Evolutionary conservation across 1,140 invertebrate genomes (phyloP).

Genomic region (Bombus sylvicola): DNA sequence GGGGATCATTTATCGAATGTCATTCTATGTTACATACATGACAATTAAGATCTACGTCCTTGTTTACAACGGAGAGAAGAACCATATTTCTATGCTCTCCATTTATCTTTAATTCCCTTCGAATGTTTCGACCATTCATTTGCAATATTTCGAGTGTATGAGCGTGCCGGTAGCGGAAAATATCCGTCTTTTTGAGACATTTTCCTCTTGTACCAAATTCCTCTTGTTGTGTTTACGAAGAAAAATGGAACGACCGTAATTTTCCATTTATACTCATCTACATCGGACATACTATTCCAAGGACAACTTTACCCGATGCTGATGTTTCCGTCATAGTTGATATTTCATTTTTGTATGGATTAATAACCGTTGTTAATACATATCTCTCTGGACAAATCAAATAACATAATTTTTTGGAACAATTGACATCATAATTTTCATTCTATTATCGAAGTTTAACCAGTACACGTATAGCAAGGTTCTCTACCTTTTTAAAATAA

Average conservation of each 20-base stretch:
- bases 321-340: too few species aligned
- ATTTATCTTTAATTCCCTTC: not conserved
- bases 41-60: not conserved
- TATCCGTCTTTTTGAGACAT: not conserved
- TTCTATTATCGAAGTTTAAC: too few species aligned
- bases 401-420: not conserved
- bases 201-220: not conserved
- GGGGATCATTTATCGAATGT: not conserved
- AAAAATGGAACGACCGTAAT: not conserved
- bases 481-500: too few species aligned
- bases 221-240: not conserved
- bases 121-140: not conserved
- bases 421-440: not conserved
- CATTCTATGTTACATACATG: not conserved
- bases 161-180: not conserved
- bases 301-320: too few species aligned
- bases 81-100: not conserved
- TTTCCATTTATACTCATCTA: not conserved
- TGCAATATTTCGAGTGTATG: not conserved
- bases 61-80: not conserved
- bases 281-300: too few species aligned
- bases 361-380: not conserved
- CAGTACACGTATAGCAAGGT: too few species aligned
- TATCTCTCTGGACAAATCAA: not conserved
- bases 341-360: not conserved